Conservation (phyloP, 2,888 invertebrate species). For the Rotaria macrura region DNA sequence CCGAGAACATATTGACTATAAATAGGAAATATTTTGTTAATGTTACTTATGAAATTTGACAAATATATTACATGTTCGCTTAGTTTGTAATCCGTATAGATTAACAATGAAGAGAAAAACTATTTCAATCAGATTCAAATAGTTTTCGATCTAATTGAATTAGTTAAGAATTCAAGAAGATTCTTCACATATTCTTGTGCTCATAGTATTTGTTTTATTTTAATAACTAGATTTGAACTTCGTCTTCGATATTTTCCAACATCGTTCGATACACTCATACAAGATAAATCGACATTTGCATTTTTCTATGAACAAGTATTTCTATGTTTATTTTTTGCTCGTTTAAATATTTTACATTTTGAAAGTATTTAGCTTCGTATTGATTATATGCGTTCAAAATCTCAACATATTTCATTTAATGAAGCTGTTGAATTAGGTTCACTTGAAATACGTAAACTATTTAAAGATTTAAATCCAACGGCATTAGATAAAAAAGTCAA, state of each 20-base stretch:
- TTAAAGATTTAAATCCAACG: conserved; percentile 72
- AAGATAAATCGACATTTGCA: conserved; percentile 80
- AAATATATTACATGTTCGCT: too few relatives aligned
- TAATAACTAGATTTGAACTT: conserved; percentile 13
- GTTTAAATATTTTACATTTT: background rate
- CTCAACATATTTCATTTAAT: conserved; percentile 56
- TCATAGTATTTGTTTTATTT: too few relatives aligned
- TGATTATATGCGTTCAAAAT: conserved; percentile 76
- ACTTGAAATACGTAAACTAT: conserved; percentile 68
- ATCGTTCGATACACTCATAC: background rate
- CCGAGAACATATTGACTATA: too few relatives aligned
- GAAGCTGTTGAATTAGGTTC: conserved; percentile 84
- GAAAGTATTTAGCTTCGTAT: conserved; percentile 65
- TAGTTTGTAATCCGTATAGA: too few relatives aligned
- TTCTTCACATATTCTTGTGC: too few relatives aligned
- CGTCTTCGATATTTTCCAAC: conserved; percentile 11
- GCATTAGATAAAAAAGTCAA: conserved; percentile 88
- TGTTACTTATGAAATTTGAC: too few relatives aligned
- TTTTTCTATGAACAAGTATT: conserved; percentile 86
- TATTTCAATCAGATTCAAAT: too few relatives aligned
- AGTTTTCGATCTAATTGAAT: too few relatives aligned
- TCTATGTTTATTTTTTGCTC: background rate
- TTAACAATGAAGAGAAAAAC: too few relatives aligned
- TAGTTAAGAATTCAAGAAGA: too few relatives aligned
- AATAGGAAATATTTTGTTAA: too few relatives aligned